Evolutionary conservation across 2,888 invertebrate genomes (phyloP).

Genomic region (Caenorhabditis sp.): DNA sequence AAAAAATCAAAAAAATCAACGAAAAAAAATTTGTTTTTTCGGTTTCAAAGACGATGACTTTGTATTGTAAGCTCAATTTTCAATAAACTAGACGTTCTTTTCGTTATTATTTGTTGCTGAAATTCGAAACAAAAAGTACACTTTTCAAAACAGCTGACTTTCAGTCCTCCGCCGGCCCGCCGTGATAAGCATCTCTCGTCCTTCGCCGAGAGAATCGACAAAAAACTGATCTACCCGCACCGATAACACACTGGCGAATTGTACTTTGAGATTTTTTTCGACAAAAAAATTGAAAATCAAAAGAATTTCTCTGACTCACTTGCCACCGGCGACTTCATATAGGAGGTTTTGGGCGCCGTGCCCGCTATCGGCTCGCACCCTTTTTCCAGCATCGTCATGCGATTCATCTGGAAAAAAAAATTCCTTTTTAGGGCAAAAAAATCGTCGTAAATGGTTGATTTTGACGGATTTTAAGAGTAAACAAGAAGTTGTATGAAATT

Average conservation of each 20-base stretch:
- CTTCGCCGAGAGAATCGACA: not conserved
- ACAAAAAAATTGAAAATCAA: not conserved
- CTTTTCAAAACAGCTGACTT: not conserved
- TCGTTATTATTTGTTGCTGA: no score
- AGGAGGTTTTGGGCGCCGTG: slow-evolving; percentile 36
- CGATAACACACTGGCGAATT: slow-evolving; percentile 17
- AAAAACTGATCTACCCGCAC: not conserved
- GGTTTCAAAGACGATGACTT: no score
- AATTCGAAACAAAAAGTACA: no score
- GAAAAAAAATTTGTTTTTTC: no score
- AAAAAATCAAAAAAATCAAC: no score
- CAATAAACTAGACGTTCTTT: no score
- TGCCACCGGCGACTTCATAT: slow-evolving; percentile 32
- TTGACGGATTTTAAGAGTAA: no score
- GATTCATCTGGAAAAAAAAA: slow-evolving; percentile 61
- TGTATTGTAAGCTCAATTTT: no score
- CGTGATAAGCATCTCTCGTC: slow-evolving; percentile 1
- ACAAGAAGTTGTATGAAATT: no score
- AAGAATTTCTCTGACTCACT: not conserved
- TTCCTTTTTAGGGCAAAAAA: no score
- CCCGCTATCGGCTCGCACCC: slow-evolving; percentile 45
- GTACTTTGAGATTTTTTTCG: slow-evolving; percentile 9
- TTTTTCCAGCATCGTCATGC: slow-evolving; percentile 64
- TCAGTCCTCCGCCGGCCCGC: not conserved
- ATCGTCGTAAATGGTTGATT: no score